Evolutionary conservation across 2,113 vertebrate species (phyloP), one percentile per base, ranked within the genome.

Genomic region (Casuarius casuarius): DNA sequence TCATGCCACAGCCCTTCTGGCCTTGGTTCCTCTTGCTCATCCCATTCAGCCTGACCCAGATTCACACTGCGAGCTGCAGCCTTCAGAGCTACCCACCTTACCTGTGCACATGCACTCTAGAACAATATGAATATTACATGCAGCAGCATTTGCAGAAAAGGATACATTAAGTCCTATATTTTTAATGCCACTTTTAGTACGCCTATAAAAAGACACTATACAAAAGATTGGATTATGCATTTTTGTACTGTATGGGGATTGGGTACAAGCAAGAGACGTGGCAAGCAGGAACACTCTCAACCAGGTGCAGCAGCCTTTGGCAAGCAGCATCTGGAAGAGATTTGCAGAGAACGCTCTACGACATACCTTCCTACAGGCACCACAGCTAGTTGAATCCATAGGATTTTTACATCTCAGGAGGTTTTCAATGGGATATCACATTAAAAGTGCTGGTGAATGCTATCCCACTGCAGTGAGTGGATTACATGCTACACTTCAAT

Each of bases 171-270:
- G 71, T 74, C 10, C 81, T 91, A 66, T 91, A 92, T 95, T 96
- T 96, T 95, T 89, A 94, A 96, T 83, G 74, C 78, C 74, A 88
- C 87, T 92, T 97, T 95, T 89, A 95, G 71, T 80, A 63, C 49
- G 40, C 49, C 92, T 95, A 91, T 94, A 90, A 96, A 95, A 97
- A 94, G 95, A 85, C 20, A 87, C 76, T 61, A 29, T 84, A 81
- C 87, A 85, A 89, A 96, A 87, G 73, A 73, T 7, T 51, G 21
- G 58, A 92, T 92, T 89, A 59, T 72, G 12, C 83, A 23, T 94
- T 92, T 95, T 63, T 87, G 59, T 56, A 56, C 58, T 91, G 49
- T 35, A 59, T 25, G 63, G 72, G 80, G 86, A 87, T 2, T 83
- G 33, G 44, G 44, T 85, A 86, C 75, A 85, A 91, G 63, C 16